Evolutionary conservation across 35 echinoderm and acorn worm species (phyloP).

Genomic region (Lytechinus variegatus): DNA sequence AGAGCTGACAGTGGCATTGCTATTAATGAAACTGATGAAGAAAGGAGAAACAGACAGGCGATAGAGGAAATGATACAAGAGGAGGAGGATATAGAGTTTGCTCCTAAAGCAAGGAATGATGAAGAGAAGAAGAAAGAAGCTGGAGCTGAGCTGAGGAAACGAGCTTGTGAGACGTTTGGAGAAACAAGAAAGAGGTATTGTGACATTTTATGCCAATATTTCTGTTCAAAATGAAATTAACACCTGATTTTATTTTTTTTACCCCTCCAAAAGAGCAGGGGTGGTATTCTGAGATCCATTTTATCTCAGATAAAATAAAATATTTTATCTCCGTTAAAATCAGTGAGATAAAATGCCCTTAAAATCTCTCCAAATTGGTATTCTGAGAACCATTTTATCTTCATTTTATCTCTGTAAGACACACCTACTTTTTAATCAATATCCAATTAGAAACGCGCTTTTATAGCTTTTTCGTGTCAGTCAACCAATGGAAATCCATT

Average conservation of each 20-base stretch:
- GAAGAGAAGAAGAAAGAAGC: slow-evolving; percentile 36
- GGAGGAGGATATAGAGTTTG: slow-evolving; percentile 25
- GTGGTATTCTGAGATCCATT: no score
- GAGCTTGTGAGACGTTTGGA: not conserved
- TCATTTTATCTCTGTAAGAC: no score
- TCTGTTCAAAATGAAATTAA: not conserved
- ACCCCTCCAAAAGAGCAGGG: not conserved
- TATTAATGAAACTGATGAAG: slow-evolving; percentile 18
- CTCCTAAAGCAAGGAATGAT: not conserved
- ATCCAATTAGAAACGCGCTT: no score
- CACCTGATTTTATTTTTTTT: not conserved
- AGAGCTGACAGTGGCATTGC: slow-evolving; percentile 19
- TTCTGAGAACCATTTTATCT: no score
- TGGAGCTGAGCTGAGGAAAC: slow-evolving; percentile 7
- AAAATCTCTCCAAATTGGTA: no score
- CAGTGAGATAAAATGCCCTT: no score
- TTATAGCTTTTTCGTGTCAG: no score
- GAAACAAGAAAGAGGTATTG: slow-evolving; percentile 45
- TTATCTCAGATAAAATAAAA: no score
- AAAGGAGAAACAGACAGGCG: slow-evolving; percentile 21
- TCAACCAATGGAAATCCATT: no score
- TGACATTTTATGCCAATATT: not conserved
- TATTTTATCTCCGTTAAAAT: no score
- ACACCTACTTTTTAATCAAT: no score
- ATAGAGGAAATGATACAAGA: slow-evolving; percentile 44